These are phyloP conservation scores for Cryptocephalus primarius DNA, from an alignment of 2,888 invertebrate genomes.

Conservation along the genomic window DNA sequence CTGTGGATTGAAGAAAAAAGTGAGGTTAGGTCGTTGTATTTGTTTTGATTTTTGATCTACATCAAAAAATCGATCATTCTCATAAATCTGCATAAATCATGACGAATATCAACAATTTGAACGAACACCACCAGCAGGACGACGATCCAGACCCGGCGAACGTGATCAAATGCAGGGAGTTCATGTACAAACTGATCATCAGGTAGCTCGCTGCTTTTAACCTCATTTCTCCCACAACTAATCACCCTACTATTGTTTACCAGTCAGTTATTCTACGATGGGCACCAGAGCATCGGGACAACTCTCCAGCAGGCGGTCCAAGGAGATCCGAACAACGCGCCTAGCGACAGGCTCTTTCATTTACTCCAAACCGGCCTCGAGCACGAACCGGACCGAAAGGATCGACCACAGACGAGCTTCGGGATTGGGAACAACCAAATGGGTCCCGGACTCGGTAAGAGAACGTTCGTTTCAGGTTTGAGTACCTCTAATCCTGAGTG, in stretches of 20 bases:
- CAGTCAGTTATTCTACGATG: conserved; percentile 97
- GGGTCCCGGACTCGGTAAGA: conserved; percentile 51
- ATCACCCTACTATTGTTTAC: conserved; percentile 15
- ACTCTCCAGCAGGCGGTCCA: conserved; percentile 74
- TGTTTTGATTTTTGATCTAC: too few species aligned
- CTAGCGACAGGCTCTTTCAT: conserved; percentile 85
- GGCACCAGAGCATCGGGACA: conserved; percentile 85
- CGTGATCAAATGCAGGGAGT: conserved; percentile 78
- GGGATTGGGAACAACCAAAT: conserved; percentile 50
- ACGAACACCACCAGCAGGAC: conserved; percentile 25
- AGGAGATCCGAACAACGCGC: conserved; percentile 89
- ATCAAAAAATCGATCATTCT: too few species aligned
- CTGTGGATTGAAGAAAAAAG: too few species aligned
- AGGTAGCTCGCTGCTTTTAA: conserved; percentile 47
- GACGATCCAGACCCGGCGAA: conserved; percentile 58
- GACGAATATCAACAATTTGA: conserved; percentile 10
- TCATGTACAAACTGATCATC: conserved; percentile 83
- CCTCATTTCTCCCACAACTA: background rate
- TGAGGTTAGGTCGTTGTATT: too few species aligned
- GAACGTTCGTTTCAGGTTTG: background rate
- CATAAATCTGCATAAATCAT: background rate
- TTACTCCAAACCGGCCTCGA: conserved; percentile 77
- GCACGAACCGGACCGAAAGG: conserved; percentile 66
- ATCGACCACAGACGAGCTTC: conserved; percentile 43
- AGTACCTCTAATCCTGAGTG: too few species aligned